A percentile compares a stretch with the other conserved stretches of the same genome.
phyloP scores from a whole-genome alignment of 2,888 invertebrate species.

The Mactromeris polynyma region DNA sequence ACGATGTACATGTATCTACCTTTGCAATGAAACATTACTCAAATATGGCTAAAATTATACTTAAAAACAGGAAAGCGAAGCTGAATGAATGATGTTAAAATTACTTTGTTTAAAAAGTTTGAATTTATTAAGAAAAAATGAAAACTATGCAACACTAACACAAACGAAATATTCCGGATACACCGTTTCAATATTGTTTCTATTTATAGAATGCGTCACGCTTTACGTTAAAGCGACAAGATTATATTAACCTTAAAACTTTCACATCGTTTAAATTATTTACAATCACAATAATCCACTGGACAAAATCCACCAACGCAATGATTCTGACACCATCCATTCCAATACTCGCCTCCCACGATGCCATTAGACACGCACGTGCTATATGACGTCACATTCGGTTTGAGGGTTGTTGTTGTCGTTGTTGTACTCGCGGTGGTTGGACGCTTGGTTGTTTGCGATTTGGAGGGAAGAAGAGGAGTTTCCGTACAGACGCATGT shows the following conservation, averaged over 20 bases:
- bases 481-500: constrained; percentile 56
- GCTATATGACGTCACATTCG: constrained; percentile 21
- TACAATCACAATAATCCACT: constrained; percentile 49
- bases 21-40: too few species aligned
- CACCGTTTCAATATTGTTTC: not conserved
- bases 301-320: constrained; percentile 60
- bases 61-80: too few species aligned
- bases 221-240: not conserved
- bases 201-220: not conserved
- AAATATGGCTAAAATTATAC: too few species aligned
- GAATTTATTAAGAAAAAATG: not conserved
- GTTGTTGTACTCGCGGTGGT: constrained; percentile 32
- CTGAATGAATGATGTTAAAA: too few species aligned
- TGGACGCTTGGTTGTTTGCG: constrained; percentile 19
- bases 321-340: constrained; percentile 58
- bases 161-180: not conserved
- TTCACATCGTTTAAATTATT: not conserved
- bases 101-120: too few species aligned
- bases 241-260: not conserved
- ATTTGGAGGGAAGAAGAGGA: not conserved
- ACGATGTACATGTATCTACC: too few species aligned
- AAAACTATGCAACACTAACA: not conserved
- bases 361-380: constrained; percentile 53
- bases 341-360: constrained; percentile 56
- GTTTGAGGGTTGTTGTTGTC: constrained; percentile 19